These are phyloP conservation scores for Prostheceraeus crozeri DNA, from an alignment of 2,888 invertebrate genomes.

Conservation along the genomic window DNA sequence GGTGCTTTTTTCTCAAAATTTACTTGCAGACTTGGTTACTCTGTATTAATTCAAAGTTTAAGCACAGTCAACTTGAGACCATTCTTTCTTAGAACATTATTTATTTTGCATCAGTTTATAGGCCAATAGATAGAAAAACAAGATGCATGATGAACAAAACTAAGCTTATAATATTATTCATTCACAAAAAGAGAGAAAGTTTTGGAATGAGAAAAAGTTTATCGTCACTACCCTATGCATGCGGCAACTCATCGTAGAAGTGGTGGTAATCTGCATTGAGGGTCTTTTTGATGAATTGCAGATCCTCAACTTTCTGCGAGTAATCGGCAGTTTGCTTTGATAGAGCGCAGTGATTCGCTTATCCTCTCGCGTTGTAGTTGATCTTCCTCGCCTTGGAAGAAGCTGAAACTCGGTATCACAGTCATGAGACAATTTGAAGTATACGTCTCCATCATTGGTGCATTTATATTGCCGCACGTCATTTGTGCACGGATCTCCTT, in stretches of 20 bases:
- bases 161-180: background rate
- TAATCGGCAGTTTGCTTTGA: background rate
- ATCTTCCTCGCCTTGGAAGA: background rate
- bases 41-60: no score
- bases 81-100: no score
- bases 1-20: no score
- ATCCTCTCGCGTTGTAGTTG: background rate
- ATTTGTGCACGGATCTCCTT: background rate
- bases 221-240: background rate
- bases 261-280: conserved; percentile 3
- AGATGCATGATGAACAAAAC: background rate
- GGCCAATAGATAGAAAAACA: background rate
- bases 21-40: no score
- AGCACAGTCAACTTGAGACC: no score
- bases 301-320: conserved; percentile 1
- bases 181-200: background rate
- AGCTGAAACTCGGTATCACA: background rate
- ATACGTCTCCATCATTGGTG: background rate
- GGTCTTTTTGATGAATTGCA: background rate
- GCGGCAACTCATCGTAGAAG: background rate
- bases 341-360: background rate
- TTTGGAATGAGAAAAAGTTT: conserved; percentile 6
- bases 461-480: conserved; percentile 10
- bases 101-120: no score
- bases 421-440: background rate